Evolutionary conservation across 2,888 invertebrate genomes (phyloP).

Genomic region (Liodrosophila aerea): DNA sequence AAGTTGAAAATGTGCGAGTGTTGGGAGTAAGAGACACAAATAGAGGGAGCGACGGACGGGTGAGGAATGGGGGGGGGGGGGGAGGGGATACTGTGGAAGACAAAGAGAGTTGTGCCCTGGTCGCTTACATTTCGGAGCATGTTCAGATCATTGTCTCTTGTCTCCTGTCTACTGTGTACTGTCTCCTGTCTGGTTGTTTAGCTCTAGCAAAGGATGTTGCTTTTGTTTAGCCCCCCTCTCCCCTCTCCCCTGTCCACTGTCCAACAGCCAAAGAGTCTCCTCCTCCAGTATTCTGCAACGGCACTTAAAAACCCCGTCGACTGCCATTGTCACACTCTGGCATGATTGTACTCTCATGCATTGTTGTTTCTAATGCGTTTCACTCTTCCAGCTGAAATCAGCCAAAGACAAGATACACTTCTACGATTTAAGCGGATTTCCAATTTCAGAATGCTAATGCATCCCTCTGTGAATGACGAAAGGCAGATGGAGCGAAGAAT

Average conservation of each 20-base stretch:
- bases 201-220: slow-evolving; percentile 34
- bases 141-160: slow-evolving; percentile 48
- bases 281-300: slow-evolving; percentile 10
- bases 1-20: slow-evolving; percentile 56
- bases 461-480: slow-evolving; percentile 19
- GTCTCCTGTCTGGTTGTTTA: slow-evolving; percentile 12
- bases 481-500: neutral
- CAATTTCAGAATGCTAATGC: slow-evolving; percentile 13
- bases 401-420: slow-evolving; percentile 22
- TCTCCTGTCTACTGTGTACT: slow-evolving; percentile 28
- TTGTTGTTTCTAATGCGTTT: slow-evolving; percentile 45
- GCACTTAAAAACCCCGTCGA: slow-evolving; percentile 7
- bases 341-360: slow-evolving; percentile 20
- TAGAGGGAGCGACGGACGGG: neutral
- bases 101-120: slow-evolving; percentile 32
- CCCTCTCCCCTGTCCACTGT: slow-evolving; percentile 2
- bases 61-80: neutral
- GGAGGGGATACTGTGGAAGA: slow-evolving; percentile 2
- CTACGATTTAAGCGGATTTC: slow-evolving; percentile 44
- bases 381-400: neutral
- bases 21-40: slow-evolving; percentile 11
- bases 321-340: slow-evolving; percentile 37
- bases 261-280: slow-evolving; percentile 19
- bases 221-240: slow-evolving; percentile 14
- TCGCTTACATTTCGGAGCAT: slow-evolving; percentile 24